These are phyloP conservation scores for Aurelia aurita complex sp. Pacific DNA, from an alignment of 30 jellyfish, hydroid and myxozoan species.

Conservation along the genomic window DNA sequence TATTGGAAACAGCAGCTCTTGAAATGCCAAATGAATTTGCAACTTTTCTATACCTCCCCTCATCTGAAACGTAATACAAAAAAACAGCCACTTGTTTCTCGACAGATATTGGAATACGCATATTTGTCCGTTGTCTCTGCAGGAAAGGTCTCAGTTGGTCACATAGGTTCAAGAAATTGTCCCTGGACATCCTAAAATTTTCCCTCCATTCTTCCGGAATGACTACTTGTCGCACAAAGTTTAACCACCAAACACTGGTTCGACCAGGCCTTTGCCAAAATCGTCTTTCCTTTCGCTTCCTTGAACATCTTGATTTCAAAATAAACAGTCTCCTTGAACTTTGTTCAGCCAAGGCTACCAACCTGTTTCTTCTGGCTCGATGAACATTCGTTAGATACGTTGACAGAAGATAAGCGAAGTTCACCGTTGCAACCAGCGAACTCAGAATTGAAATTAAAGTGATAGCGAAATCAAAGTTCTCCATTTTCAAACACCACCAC, in stretches of 20 bases:
- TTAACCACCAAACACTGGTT: constrained; percentile 31
- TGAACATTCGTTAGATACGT: not conserved
- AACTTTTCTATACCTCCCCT: constrained; percentile 50
- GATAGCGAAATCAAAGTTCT: not conserved
- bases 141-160: constrained; percentile 45
- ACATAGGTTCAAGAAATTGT: not conserved
- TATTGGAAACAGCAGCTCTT: constrained; percentile 59
- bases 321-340: not conserved
- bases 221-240: constrained; percentile 30
- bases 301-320: not conserved
- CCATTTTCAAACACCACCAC: not conserved
- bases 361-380: constrained; percentile 12
- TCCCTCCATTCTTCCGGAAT: constrained; percentile 54
- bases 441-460: not conserved
- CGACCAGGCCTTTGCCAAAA: constrained; percentile 38
- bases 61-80: constrained; percentile 64
- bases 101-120: constrained; percentile 23
- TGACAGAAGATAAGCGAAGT: not conserved
- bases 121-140: constrained; percentile 19
- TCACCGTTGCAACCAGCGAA: constrained; percentile 25
- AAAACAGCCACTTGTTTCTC: constrained; percentile 48
- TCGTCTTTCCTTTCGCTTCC: constrained; percentile 2
- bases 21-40: constrained; percentile 73
- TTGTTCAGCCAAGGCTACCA: constrained; percentile 26
- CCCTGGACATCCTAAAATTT: constrained; percentile 44